phyloP scores from a whole-genome alignment of 1,140 invertebrate genomes.

The Lasioglossum albipes region DNA sequence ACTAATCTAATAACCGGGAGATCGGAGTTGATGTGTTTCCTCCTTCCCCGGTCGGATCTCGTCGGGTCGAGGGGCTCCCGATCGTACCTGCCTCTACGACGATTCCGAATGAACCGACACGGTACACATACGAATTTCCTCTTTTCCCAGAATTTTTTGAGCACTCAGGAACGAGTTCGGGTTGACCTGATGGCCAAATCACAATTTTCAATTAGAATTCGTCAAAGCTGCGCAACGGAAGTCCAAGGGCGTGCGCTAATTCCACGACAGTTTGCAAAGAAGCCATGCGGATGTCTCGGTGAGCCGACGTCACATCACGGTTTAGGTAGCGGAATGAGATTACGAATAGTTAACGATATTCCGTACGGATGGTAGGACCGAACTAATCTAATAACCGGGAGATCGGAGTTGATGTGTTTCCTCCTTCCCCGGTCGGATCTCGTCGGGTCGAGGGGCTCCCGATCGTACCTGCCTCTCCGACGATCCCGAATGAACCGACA shows the following conservation, averaged over 20 bases:
- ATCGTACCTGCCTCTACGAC: conserved; percentile 31
- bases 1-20: conserved; percentile 65
- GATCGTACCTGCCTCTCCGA: conserved; percentile 34
- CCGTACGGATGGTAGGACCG: conserved; percentile 55
- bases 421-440: conserved; percentile 10
- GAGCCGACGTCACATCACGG: conserved; percentile 51
- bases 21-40: conserved; percentile 46
- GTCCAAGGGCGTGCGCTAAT: conserved; percentile 34
- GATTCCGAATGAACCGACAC: conserved; percentile 49
- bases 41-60: conserved; percentile 11
- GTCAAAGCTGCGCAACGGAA: not conserved
- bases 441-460: conserved; percentile 10
- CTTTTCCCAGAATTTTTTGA: too few species aligned
- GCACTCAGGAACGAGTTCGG: too few species aligned
- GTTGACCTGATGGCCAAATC: not conserved
- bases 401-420: conserved; percentile 48
- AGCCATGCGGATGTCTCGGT: conserved; percentile 53
- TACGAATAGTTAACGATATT: conserved; percentile 67
- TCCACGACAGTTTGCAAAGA: conserved; percentile 51
- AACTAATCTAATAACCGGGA: conserved; percentile 65
- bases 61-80: conserved; percentile 16
- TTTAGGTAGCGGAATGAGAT: conserved; percentile 55
- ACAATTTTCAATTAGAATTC: conserved; percentile 17
- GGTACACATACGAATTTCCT: conserved; percentile 30
- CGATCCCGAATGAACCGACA: conserved; percentile 50